A percentile compares a stretch with the other conserved stretches of the same genome.
Evolutionary conservation across 37 sponge, comb jelly and placozoan genomes (phyloP).

Genomic region (Chondrosia reniformis): DNA sequence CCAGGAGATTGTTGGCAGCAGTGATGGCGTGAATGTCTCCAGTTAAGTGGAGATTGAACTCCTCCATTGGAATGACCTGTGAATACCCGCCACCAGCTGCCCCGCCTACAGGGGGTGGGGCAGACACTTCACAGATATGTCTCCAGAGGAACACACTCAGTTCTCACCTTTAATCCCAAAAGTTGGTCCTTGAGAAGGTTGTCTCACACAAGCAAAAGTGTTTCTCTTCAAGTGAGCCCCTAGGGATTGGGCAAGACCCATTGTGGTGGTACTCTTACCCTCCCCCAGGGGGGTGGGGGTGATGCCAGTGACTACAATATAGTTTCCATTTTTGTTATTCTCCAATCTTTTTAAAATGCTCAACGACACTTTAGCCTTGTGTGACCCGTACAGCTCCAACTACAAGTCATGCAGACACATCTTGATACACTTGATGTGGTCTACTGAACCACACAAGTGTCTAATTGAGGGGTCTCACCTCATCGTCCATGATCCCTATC

Average conservation of each 20-base stretch:
- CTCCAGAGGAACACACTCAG: not conserved
- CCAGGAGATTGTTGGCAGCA: slow-evolving; percentile 92
- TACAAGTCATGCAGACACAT: no score
- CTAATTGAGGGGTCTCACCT: slow-evolving; percentile 65
- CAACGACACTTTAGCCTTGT: slow-evolving; percentile 91
- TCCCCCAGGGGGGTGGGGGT: slow-evolving; percentile 96
- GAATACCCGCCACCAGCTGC: slow-evolving; percentile 99
- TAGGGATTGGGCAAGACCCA: slow-evolving; percentile 88
- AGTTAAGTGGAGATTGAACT: slow-evolving; percentile 98
- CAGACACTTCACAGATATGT: not conserved
- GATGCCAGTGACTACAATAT: slow-evolving; percentile 81
- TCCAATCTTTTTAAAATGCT: slow-evolving; percentile 72
- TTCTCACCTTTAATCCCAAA: slow-evolving; percentile 99
- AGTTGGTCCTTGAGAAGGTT: slow-evolving; percentile 98
- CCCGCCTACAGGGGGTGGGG: slow-evolving; percentile 50
- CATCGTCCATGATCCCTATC: slow-evolving; percentile 70
- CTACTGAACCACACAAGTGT: no score
- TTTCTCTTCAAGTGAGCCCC: slow-evolving; percentile 81
- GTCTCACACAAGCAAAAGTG: slow-evolving; percentile 91
- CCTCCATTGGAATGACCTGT: slow-evolving; percentile 99
- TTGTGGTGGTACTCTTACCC: slow-evolving; percentile 97
- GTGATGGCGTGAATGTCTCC: slow-evolving; percentile 99
- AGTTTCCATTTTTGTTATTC: slow-evolving; percentile 69
- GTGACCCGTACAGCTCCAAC: slow-evolving; percentile 83
- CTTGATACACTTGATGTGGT: no score